Base-by-base conservation (phyloP, 2,113 vertebrate species). In the Cardinalis cardinalis region DNA sequence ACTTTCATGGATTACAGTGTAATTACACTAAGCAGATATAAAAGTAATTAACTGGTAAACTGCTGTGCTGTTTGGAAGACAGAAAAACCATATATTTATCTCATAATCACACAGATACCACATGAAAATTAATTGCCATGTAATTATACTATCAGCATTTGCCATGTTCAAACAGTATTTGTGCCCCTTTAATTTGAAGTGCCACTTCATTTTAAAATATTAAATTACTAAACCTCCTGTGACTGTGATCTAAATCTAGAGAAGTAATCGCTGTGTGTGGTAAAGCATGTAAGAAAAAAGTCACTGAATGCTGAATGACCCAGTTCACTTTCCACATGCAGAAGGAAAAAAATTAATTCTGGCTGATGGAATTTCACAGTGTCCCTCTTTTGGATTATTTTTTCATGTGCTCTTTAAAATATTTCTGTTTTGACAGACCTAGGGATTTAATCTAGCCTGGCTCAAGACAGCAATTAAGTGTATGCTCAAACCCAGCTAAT, bases 11-110 rank as follows among this genome's bases (percentile, higher is more conserved):
- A 91, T 96, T 94, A 65, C 71, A 73, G 44, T 82, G 80, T 87
- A 92, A 91, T 95, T 94, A 91, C 46, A 64, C 73, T 92, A 85
- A 94, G 81, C 52, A 92, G 80, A 90, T 95, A 25, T 90, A 90
- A 90, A 92, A 80, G 73, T 91, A 96, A 94, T 95, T 95, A 94
- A 92, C 56, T 69, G 85, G 66, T 69, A 92, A 91, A 77, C 77
- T 90, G 49, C 74, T 80, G 49, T n/a, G 55, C 56, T 89, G 36
- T 72, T 94, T 85, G 55, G 77, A 91, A 95, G 79, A 52, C 26
- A 78, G 36, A 86, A 85, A 94, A 92, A 55, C 73, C 53, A 56
- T 83, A 85, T 81, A 71, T 89, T 89, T 48, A 60, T 91, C 70
- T 71, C 49, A 89, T 84, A 91, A 94, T 88, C 93, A 76, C 56